phyloP scores from a whole-genome alignment of 2,113 vertebrate genomes.

The Herpetotheres cachinnans region DNA sequence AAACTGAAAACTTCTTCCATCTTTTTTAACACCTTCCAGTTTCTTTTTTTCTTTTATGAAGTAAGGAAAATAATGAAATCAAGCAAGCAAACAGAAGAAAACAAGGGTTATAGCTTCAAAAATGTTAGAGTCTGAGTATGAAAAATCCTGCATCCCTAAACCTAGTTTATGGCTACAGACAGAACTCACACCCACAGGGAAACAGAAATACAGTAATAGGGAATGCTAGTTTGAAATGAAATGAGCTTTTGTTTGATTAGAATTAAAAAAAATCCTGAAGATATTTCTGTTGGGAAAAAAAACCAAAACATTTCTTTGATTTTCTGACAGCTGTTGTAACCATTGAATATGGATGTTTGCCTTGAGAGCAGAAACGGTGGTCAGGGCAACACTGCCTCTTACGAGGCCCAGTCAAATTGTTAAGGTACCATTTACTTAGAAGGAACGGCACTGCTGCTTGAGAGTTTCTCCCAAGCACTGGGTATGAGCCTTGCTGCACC shows the following conservation, averaged over 20 bases:
- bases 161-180: background rate
- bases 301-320: background rate
- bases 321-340: background rate
- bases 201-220: background rate
- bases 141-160: background rate
- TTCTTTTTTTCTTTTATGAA: background rate
- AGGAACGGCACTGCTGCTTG: background rate
- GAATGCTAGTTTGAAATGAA: background rate
- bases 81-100: background rate
- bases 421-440: background rate
- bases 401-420: background rate
- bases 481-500: background rate
- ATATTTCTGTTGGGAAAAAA: background rate
- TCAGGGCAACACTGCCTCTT: background rate
- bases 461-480: background rate
- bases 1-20: background rate
- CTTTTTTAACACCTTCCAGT: background rate
- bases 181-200: background rate
- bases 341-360: background rate
- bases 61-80: background rate
- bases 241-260: background rate
- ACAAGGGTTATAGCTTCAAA: background rate
- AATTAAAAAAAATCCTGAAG: background rate
- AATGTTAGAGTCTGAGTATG: background rate
- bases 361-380: background rate